Percentiles rank a stretch among this genome's conserved stretches.
Conservation (phyloP, 2,797 vertebrate genomes). For the Catharus ustulatus region DNA sequence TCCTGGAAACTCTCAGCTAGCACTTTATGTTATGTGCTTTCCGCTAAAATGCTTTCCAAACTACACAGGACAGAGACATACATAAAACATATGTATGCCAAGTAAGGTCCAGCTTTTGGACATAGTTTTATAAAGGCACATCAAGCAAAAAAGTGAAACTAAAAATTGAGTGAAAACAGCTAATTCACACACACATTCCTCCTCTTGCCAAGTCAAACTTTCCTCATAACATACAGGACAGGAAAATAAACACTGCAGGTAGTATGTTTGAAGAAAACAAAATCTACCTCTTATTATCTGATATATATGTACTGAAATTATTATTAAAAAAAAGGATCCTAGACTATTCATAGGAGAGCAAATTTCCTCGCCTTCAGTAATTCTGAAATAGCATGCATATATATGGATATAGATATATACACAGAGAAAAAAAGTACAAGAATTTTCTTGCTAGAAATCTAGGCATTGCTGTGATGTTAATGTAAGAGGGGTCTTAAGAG, state of each 20-base stretch:
- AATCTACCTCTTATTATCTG: background rate
- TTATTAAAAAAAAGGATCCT: background rate
- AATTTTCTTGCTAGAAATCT: background rate
- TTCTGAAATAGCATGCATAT: background rate
- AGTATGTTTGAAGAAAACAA: background rate
- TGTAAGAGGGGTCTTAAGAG: background rate
- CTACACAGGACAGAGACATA: background rate
- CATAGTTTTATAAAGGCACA: background rate
- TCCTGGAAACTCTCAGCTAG: background rate
- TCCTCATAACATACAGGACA: background rate
- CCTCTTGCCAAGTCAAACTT: background rate
- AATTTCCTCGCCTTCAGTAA: background rate
- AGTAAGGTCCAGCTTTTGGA: background rate
- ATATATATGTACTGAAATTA: background rate
- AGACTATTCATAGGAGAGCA: background rate
- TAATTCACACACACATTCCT: background rate
- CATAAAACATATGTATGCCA: background rate
- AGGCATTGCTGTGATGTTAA: background rate
- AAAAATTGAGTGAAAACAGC: background rate
- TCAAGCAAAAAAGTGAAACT: background rate
- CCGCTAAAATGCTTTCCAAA: background rate
- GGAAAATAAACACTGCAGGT: background rate
- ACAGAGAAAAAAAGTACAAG: background rate
- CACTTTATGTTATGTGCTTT: background rate
- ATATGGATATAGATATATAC: accelerated